Evolutionary conservation across 1,140 invertebrate species (phyloP), one percentile per base, ranked within the genome.

Genomic region (Chionoecetes opilio): DNA sequence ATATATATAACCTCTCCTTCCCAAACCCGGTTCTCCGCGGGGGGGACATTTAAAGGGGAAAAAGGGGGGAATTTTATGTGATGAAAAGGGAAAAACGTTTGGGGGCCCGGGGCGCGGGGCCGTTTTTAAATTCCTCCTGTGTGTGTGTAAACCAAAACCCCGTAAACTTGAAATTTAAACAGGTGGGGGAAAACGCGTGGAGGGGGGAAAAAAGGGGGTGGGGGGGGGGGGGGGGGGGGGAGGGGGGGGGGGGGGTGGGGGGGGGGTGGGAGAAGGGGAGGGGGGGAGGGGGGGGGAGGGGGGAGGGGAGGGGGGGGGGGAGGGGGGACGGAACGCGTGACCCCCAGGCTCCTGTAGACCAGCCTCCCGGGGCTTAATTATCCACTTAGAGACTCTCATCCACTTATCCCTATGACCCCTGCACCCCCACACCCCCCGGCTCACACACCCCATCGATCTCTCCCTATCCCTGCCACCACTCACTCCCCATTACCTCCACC

Each of bases 351-450:
- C 29, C 31, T 85, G 85, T 17, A 46, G 1, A 46, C 63, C 89
- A 14, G 89, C 63, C 89, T 63, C 89, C 53, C 89, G 89, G 89
- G 31, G 89, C 31, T 35, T 91, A 91, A 91, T 91, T 91, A 91
- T 91, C 89, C 46, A 91, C 89, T 91, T 75, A 91, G 31, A n/a
- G 46, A 75, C 89, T 35, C 31, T 91, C 89, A 91, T 91, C 89
- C 89, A 91, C 89, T 91, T 91, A 91, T 32, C 32, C 89, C 89
- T 53, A 75, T 53, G 41, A 38, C 29, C 41, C 53, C 41, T 41
- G 29, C 88, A 34, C 38, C 38, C 88, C 38, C 87, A 32, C 41
- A 63, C 41, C 89, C 9, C 3, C 31, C 86, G n/a, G n/a, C n/a
- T n/a, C n/a, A n/a, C n/a, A n/a, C n/a, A n/a, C n/a, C n/a, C n/a